Conservation (phyloP, 2,888 invertebrate species). For the Nebria salina region DNA sequence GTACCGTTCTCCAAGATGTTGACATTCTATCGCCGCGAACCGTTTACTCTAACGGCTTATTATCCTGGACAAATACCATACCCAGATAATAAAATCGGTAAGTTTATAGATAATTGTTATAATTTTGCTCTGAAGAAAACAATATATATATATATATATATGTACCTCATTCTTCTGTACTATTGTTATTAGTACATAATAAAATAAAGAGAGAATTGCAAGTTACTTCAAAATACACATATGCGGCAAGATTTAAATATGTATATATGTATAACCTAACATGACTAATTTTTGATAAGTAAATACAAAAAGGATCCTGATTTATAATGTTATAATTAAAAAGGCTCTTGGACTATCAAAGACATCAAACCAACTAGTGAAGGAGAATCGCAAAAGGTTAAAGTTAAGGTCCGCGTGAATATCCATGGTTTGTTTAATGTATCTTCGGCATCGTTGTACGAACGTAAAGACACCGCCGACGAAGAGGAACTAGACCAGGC, state of each 20-base stretch:
- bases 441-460: slow-evolving; percentile 84
- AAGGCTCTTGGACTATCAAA: slow-evolving; percentile 80
- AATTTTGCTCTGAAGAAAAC: too few relatives aligned
- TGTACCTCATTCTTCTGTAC: too few relatives aligned
- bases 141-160: too few relatives aligned
- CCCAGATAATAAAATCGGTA: slow-evolving; percentile 82
- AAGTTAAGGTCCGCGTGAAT: slow-evolving; percentile 95
- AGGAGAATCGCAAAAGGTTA: slow-evolving; percentile 94
- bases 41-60: slow-evolving; percentile 86
- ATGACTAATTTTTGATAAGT: too few relatives aligned
- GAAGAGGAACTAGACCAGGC: slow-evolving; percentile 65
- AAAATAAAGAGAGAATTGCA: too few relatives aligned
- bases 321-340: slow-evolving; percentile 46
- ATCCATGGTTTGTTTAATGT: slow-evolving; percentile 92
- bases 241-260: too few relatives aligned
- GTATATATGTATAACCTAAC: too few relatives aligned
- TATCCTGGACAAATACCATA: slow-evolving; percentile 82
- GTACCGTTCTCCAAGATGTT: slow-evolving; percentile 95
- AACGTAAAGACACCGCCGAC: slow-evolving; percentile 70
- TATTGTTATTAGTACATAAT: too few relatives aligned
- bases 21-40: slow-evolving; percentile 89
- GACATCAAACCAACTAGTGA: slow-evolving; percentile 87
- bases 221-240: too few relatives aligned
- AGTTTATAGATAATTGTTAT: slow-evolving; percentile 54
- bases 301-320: not conserved